Evolutionary conservation across 2,113 vertebrate genomes (phyloP), one percentile per base, ranked within the genome.

Genomic region (Datnioides undecimradiatus): DNA sequence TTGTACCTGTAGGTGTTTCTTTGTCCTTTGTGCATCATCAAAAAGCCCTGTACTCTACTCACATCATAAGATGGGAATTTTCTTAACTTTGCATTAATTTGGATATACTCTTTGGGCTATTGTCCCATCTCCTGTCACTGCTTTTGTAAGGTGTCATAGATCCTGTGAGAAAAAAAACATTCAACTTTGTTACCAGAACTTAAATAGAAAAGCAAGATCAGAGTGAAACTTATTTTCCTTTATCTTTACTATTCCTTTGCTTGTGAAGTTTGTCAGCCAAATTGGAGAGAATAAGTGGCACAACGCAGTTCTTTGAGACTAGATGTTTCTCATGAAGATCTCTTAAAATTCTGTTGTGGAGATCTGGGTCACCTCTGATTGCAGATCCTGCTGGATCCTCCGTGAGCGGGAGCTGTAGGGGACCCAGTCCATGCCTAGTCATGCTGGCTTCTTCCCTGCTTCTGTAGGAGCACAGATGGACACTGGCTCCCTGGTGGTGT

Each of bases 321-420:
- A 5, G 13, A 27, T 62, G 54, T 46, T 41, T 51, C 33, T 17
- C 27, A 6, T 2, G 13, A 67, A 23, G 43, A 43, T 40, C 11
- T 70, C 23, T 83, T 82, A 95, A 77, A 95, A 95, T 74, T 95
- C 94, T 70, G 93, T 94, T 59, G 93, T 95, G 62, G 95, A 94
- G 88, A 96, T 94, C 88, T 95, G 96, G 9, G 97, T 95, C n/a
- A 95, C 91, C 74, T 97, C 96, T 0, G 95, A 95, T 41, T 90
- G 93, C 72, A 94, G 79, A 36, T 96, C 94, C 0, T 96, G 94
- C 0, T 96, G 94, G 60, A 90, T 91, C 41, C 87, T 66, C 1
- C 66, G 83, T 8, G 87, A 84, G 12, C 21, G 84, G 70, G 93
- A 95, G 86, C 94, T 87, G 31, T 70, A 8, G 34, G 80, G 91